Evolutionary conservation across 2,113 vertebrate species (phyloP).

Genomic region (Sakesphorus luctuosus): DNA sequence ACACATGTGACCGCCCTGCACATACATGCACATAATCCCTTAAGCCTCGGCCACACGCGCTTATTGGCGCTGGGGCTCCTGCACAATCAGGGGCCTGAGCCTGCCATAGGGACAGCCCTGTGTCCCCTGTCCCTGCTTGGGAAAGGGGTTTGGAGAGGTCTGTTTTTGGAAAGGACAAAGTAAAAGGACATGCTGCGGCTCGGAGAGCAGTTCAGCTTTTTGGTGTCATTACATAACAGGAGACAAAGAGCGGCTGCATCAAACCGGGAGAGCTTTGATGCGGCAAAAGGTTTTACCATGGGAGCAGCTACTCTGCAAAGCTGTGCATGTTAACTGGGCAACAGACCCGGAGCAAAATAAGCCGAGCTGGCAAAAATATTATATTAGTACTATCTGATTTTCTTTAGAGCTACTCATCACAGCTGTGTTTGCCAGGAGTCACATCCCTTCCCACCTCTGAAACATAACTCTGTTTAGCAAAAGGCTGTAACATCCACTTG

Average conservation of each 20-base stretch:
- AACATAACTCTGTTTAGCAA: not conserved
- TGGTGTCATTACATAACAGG: not conserved
- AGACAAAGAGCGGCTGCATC: not conserved
- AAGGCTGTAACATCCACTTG: not conserved
- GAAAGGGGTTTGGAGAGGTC: not conserved
- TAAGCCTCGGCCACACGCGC: not conserved
- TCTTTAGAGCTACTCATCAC: not conserved
- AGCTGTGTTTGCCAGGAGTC: not conserved
- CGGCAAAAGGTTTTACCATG: accelerated
- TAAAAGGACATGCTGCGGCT: not conserved
- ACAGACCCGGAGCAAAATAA: not conserved
- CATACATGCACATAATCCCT: slow-evolving; percentile 7
- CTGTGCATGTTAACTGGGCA: not conserved
- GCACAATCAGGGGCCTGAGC: not conserved
- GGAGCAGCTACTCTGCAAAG: not conserved
- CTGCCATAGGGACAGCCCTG: not conserved
- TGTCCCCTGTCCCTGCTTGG: accelerated
- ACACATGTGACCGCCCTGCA: slow-evolving; percentile 58
- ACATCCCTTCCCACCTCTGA: not conserved
- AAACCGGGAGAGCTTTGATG: accelerated
- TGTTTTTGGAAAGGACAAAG: not conserved
- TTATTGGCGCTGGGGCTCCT: not conserved
- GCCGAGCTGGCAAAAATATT: not conserved
- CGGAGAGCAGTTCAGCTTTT: not conserved
- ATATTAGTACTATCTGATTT: not conserved